Evolutionary conservation across 2,113 vertebrate species (phyloP).

Genomic region (Dipodomys stephensi): DNA sequence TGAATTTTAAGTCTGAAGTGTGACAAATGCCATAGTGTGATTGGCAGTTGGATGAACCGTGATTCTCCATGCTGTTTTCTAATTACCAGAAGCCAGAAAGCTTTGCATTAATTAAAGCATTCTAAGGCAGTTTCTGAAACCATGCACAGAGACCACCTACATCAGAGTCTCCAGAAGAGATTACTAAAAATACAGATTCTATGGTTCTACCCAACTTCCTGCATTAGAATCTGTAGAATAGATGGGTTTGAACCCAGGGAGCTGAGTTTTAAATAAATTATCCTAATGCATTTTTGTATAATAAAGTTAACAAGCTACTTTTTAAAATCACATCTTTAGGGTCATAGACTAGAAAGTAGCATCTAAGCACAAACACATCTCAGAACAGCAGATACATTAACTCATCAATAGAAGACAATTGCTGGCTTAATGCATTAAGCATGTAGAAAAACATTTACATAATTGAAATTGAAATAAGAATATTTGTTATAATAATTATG

Average conservation of each 20-base stretch:
- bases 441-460: slow-evolving; percentile 3
- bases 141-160: neutral
- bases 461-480: slow-evolving; percentile 18
- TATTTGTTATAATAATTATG: slow-evolving; percentile 33
- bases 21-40: neutral
- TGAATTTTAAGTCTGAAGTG: neutral
- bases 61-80: neutral
- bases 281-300: neutral
- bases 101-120: neutral
- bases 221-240: neutral
- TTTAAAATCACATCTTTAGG: neutral
- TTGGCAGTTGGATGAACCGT: neutral
- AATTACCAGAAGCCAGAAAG: neutral
- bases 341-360: neutral
- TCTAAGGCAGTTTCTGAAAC: slow-evolving; percentile 23
- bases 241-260: neutral
- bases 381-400: slow-evolving; percentile 41
- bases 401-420: slow-evolving; percentile 24
- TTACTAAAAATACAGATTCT: slow-evolving; percentile 32
- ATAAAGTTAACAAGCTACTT: neutral
- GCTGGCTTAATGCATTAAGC: neutral
- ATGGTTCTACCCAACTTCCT: neutral
- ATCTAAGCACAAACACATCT: neutral
- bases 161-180: neutral
- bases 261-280: neutral